A percentile compares a stretch with the other conserved stretches of the same genome.
Conservation (phyloP, 2,113 vertebrate genomes). For the Actinemys pallida region DNA sequence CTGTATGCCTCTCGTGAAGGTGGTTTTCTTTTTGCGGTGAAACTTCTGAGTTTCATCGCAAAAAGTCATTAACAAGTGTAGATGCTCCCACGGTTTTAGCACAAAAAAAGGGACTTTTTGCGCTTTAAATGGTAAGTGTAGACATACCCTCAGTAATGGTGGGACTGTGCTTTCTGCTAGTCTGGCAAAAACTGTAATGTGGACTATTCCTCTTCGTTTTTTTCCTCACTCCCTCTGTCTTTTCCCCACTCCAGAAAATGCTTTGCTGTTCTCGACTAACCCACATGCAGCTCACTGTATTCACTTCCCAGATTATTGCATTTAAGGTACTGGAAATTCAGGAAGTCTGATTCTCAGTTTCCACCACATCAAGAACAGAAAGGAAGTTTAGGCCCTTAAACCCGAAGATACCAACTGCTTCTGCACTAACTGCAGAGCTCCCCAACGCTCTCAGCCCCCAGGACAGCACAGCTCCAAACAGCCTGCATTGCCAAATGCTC, state of each 20-base stretch:
- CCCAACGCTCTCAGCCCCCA: not conserved
- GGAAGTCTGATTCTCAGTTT: not conserved
- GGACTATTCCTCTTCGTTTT: not conserved
- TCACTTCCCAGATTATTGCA: not conserved
- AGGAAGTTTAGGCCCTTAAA: not conserved
- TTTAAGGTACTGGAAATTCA: not conserved
- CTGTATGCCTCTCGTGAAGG: too few species aligned
- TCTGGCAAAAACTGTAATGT: not conserved
- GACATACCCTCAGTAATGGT: not conserved
- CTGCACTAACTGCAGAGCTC: not conserved
- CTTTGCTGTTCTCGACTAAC: not conserved
- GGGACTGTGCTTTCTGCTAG: not conserved
- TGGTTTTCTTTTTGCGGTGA: too few species aligned
- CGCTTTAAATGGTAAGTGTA: too few species aligned
- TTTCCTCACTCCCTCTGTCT: not conserved
- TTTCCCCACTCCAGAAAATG: not conserved
- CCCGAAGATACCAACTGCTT: not conserved
- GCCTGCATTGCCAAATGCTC: not conserved
- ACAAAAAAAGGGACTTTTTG: too few species aligned
- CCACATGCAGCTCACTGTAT: not conserved
- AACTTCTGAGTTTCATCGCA: too few species aligned
- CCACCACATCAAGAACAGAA: not conserved
- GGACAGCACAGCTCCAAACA: not conserved
- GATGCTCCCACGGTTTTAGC: too few species aligned
- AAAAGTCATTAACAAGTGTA: too few species aligned